Conservation (phyloP, 1,140 invertebrate species). For the Patella vulgata region DNA sequence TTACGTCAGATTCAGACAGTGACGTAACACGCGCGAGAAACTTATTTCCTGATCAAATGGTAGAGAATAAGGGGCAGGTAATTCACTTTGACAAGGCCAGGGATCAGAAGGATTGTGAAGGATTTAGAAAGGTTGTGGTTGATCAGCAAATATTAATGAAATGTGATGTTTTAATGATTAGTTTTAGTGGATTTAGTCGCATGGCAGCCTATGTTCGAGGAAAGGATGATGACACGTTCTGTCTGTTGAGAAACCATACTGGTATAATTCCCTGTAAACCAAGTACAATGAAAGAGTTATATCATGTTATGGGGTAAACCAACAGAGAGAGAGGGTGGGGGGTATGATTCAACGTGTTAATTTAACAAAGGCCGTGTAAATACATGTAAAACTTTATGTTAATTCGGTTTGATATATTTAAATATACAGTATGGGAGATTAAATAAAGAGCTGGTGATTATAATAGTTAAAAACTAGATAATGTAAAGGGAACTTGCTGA, state of each 20-base stretch:
- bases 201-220: conserved; percentile 16
- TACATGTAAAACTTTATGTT: too few relatives aligned
- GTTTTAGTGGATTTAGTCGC: conserved; percentile 6
- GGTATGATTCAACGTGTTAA: too few relatives aligned
- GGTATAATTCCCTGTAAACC: too few relatives aligned
- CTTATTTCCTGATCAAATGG: not conserved
- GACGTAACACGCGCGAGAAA: conserved; percentile 7
- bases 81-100: conserved; percentile 17
- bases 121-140: conserved; percentile 16
- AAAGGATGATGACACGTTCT: conserved; percentile 16
- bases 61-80: conserved; percentile 4
- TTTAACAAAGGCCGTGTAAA: too few relatives aligned
- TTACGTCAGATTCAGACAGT: conserved; percentile 24
- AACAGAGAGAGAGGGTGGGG: too few relatives aligned
- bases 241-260: conserved; percentile 9
- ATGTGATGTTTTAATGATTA: conserved; percentile 30
- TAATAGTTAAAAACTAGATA: too few relatives aligned
- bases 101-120: conserved; percentile 8
- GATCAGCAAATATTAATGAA: conserved; percentile 21
- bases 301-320: too few relatives aligned
- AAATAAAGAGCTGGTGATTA: too few relatives aligned
- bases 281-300: too few relatives aligned
- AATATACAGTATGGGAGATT: too few relatives aligned
- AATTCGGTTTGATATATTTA: too few relatives aligned
- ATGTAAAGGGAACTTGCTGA: too few relatives aligned